Conservation (phyloP, 2,797 vertebrate genomes). For the Intellagama lesueurii region DNA sequence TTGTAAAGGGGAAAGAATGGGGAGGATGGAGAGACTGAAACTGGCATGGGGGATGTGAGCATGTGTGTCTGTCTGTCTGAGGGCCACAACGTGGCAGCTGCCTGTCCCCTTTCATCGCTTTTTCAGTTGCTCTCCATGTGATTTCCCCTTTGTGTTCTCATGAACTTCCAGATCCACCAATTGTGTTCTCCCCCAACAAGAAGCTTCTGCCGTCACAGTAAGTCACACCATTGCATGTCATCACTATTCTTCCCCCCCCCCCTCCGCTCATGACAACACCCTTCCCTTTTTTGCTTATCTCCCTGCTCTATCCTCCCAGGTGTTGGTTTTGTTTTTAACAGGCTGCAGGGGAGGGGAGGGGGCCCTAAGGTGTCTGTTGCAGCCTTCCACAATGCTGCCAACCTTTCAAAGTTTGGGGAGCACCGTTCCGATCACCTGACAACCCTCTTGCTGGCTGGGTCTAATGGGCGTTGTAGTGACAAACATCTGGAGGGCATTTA, state of each 20-base stretch:
- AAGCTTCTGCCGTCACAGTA: slow-evolving; percentile 87
- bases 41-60: not conserved
- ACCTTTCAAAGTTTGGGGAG: not conserved
- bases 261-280: not conserved
- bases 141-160: slow-evolving; percentile 68
- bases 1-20: not conserved
- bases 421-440: too few relatives aligned
- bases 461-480: too few relatives aligned
- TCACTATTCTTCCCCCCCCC: not conserved
- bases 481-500: too few relatives aligned
- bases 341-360: not conserved
- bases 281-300: not conserved
- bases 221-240: slow-evolving; percentile 76
- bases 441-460: too few relatives aligned
- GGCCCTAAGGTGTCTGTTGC: not conserved
- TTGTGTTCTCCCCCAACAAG: slow-evolving; percentile 84
- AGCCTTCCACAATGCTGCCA: not conserved
- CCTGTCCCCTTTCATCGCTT: slow-evolving; percentile 27
- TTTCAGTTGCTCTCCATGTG: slow-evolving; percentile 63
- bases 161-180: slow-evolving; percentile 85
- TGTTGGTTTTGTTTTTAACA: not conserved
- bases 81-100: not conserved
- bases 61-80: not conserved
- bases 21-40: not conserved
- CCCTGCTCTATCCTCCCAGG: not conserved